Conservation (phyloP, 2,888 invertebrate species). For the Dryadula phaetusa region DNA sequence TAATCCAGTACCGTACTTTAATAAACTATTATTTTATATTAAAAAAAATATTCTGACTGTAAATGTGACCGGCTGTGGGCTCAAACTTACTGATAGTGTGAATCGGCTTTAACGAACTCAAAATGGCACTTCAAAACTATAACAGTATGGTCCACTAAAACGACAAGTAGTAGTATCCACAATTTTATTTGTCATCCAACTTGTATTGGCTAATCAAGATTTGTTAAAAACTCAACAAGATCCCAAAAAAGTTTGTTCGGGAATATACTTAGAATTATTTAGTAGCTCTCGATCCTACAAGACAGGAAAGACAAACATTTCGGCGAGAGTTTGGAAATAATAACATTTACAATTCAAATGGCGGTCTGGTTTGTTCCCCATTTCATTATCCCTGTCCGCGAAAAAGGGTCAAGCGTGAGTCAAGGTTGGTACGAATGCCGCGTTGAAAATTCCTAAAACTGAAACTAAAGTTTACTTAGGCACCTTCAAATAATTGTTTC, state of each 20-base stretch:
- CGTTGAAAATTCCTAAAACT: constrained; percentile 10
- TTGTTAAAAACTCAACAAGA: constrained; percentile 8
- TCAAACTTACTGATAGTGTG: too few relatives aligned
- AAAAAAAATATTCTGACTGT: too few relatives aligned
- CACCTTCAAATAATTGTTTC: neutral
- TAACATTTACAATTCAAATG: constrained; percentile 66
- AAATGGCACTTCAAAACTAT: too few relatives aligned
- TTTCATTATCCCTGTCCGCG: constrained; percentile 54
- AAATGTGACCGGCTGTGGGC: too few relatives aligned
- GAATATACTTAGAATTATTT: constrained; percentile 28
- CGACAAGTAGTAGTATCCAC: neutral
- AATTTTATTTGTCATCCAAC: neutral
- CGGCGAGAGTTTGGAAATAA: constrained; percentile 52
- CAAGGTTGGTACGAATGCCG: constrained; percentile 29
- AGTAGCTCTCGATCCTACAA: constrained; percentile 23
- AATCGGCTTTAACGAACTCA: too few relatives aligned
- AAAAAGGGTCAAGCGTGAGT: constrained; percentile 39
- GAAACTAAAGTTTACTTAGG: neutral
- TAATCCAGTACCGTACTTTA: too few relatives aligned
- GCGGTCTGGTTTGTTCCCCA: constrained; percentile 52
- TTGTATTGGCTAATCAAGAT: neutral
- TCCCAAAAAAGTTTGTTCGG: constrained; percentile 2
- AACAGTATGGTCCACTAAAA: neutral
- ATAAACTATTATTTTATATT: too few relatives aligned
- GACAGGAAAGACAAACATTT: constrained; percentile 42